Conservation (phyloP, 2,113 vertebrate genomes). For the Saccopteryx leptura region DNA sequence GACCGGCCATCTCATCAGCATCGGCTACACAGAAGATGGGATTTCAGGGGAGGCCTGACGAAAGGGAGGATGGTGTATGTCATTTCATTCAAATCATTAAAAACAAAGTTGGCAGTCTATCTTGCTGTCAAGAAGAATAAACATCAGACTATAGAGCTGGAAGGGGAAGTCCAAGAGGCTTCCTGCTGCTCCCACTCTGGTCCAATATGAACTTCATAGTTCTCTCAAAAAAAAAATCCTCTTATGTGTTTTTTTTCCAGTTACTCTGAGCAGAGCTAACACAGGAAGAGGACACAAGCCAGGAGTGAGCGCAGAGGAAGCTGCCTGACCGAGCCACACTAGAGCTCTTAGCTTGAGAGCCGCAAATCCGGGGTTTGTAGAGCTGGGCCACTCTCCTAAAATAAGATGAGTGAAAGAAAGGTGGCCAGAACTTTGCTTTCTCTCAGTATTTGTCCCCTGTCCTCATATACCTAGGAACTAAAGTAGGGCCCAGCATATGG, state of each 20-base stretch:
- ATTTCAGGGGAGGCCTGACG: conserved; percentile 70
- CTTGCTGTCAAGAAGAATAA: conserved; percentile 75
- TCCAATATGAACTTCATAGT: conserved; percentile 74
- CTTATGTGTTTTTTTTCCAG: not conserved
- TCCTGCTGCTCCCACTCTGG: conserved; percentile 74
- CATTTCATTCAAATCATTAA: conserved; percentile 80
- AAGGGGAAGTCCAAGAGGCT: conserved; percentile 68
- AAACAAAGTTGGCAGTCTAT: conserved; percentile 80
- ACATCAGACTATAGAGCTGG: conserved; percentile 68
- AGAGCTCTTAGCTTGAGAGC: not conserved
- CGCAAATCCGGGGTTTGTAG: not conserved
- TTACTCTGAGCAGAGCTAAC: not conserved
- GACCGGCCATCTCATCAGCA: conserved; percentile 75
- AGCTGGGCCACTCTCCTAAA: conserved; percentile 10
- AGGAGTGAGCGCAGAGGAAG: not conserved
- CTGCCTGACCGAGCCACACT: not conserved
- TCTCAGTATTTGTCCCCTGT: conserved; percentile 43
- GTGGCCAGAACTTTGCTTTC: conserved; percentile 57
- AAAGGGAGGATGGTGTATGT: conserved; percentile 76
- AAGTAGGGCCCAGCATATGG: not conserved
- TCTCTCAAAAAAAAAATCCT: conserved; percentile 54
- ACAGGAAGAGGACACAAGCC: conserved; percentile 1
- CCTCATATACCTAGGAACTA: not conserved
- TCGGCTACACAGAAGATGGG: conserved; percentile 75
- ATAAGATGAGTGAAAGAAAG: not conserved